Evolutionary conservation across 2,113 vertebrate genomes (phyloP), one percentile per base, ranked within the genome.

Genomic region (Hucho hucho): DNA sequence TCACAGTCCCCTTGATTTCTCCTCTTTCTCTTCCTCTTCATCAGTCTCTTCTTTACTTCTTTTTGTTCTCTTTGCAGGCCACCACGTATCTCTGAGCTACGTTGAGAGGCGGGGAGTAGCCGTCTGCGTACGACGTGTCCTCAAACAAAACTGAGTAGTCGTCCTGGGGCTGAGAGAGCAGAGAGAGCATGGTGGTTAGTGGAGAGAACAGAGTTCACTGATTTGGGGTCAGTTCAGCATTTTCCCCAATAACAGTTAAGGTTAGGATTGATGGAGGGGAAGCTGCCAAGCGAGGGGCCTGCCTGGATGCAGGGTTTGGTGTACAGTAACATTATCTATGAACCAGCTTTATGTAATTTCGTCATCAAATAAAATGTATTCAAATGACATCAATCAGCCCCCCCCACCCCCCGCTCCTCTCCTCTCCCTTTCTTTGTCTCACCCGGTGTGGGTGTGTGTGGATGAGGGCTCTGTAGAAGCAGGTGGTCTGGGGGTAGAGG

Each of bases 21-120:
- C 37, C 37, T 4, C 58, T 66, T 25, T 16, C 64, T 43, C 37
- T 6, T 37, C 32, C 32, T 16, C 28, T 28, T 67, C 3, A 12
- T 26, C 6, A 22, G 3, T 46, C 11, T 43, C 37, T 43, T 43
- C 37, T 43, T 43, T 89, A 97, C 86, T 97, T 97, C 90, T 97
- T 97, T 91, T 97, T 97, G 82, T 95, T 96, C 84, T 97, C 96
- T 75, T 97, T 96, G 88, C 95, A 97, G 77, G 95, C 95, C 64
- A 97, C 95, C 76, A 97, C 95, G 1, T 97, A 97, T 61, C 96
- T 87, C 90, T 97, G 96, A 16, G 96, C 96, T 79, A 97, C 96
- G 3, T 96, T 97, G 66, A 97, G 95, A 0, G 95, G 96, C 0
- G 95, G 96, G 0, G 95, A 97, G 85, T 97, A 97, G 0, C 95